phyloP scores from a whole-genome alignment of 2,888 invertebrate genomes.

The Pollenia griseotomentosa region DNA sequence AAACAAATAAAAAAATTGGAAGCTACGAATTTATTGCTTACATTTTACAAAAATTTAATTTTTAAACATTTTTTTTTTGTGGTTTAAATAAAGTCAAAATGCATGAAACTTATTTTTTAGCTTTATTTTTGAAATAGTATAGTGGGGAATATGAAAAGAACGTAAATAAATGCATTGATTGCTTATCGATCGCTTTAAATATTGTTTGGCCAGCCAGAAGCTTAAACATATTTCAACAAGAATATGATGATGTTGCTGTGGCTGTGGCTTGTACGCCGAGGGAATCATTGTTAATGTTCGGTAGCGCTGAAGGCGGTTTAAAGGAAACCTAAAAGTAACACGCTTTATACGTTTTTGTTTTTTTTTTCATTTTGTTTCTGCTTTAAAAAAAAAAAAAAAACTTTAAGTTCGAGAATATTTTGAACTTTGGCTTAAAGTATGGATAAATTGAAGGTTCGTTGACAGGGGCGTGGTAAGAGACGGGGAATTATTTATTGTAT shows the following conservation, averaged over 20 bases:
- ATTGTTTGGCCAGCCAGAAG: slow-evolving; percentile 63
- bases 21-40: slow-evolving; percentile 63
- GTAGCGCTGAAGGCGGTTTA: slow-evolving; percentile 66
- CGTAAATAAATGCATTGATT: slow-evolving; percentile 73
- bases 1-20: slow-evolving; percentile 24
- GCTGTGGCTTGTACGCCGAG: slow-evolving; percentile 52
- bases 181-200: slow-evolving; percentile 75
- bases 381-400: slow-evolving; percentile 1
- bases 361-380: not conserved
- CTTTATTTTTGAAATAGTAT: slow-evolving; percentile 45
- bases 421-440: slow-evolving; percentile 51
- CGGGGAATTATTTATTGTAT: too few species aligned
- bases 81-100: slow-evolving; percentile 48
- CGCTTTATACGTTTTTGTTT: slow-evolving; percentile 31
- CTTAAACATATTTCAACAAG: slow-evolving; percentile 67
- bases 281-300: slow-evolving; percentile 61
- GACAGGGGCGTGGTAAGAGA: slow-evolving; percentile 20
- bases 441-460: not conserved
- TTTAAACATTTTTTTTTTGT: slow-evolving; percentile 32
- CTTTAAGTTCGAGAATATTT: not conserved
- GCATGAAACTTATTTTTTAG: slow-evolving; percentile 24
- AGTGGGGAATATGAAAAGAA: slow-evolving; percentile 47
- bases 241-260: slow-evolving; percentile 56
- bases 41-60: slow-evolving; percentile 59
- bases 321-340: slow-evolving; percentile 63